phyloP scores from a whole-genome alignment of 1,140 invertebrate species.

The Wiebesia pumilae region DNA sequence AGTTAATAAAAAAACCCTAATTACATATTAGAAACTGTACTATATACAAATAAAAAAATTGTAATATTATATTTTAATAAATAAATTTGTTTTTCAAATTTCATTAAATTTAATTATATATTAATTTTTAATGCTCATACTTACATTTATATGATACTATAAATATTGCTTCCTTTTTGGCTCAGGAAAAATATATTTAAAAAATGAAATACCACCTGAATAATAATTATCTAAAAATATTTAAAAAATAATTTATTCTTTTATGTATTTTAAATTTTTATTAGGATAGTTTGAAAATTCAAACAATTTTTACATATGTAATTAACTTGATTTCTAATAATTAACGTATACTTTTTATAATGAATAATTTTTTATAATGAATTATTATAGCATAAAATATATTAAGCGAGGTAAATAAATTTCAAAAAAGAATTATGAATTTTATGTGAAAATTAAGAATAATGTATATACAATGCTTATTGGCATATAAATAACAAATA shows the following conservation, averaged over 20 bases:
- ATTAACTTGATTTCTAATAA: background rate
- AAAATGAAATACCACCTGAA: background rate
- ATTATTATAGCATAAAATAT: background rate
- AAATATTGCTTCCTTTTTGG: background rate
- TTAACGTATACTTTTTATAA: conserved; percentile 17
- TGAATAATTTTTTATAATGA: conserved; percentile 30
- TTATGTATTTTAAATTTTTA: too few species aligned
- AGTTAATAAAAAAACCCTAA: too few species aligned
- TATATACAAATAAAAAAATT: too few species aligned
- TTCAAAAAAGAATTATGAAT: conserved; percentile 33
- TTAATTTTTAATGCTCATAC: background rate
- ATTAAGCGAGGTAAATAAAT: conserved; percentile 30
- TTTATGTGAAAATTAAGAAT: background rate
- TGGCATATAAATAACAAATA: conserved; percentile 26
- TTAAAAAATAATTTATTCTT: too few species aligned
- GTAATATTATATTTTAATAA: too few species aligned
- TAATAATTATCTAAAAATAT: too few species aligned
- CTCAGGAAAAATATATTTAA: background rate
- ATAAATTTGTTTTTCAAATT: too few species aligned
- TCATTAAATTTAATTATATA: background rate
- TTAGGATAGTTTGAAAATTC: too few species aligned
- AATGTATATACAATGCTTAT: conserved; percentile 45
- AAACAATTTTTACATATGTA: background rate
- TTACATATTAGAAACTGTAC: too few species aligned
- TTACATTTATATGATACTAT: background rate